Percentiles rank a stretch among this genome's conserved stretches.
phyloP scores from a whole-genome alignment of 2,113 vertebrate species.

The Sclerurus mexicanus region DNA sequence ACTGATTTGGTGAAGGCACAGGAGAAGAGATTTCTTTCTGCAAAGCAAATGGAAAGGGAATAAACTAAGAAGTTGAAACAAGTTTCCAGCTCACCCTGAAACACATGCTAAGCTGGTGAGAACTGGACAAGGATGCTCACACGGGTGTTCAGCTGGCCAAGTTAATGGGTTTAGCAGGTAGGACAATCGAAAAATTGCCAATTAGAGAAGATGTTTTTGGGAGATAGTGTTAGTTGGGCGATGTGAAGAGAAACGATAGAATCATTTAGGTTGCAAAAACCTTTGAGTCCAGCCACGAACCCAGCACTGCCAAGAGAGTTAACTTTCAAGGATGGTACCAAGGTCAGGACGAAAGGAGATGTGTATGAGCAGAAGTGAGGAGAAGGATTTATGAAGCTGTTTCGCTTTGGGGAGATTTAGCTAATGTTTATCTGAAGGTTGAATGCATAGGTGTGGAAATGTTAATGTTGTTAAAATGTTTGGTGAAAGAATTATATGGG shows the following conservation, averaged over 20 bases:
- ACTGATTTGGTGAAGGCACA: neutral
- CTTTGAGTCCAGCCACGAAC: neutral
- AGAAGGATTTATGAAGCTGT: slow-evolving; percentile 2
- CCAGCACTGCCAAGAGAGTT: neutral
- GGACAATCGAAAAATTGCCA: neutral
- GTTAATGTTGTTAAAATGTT: neutral
- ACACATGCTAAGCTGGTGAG: neutral
- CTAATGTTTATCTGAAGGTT: neutral
- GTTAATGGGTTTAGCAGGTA: neutral
- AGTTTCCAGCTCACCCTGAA: neutral
- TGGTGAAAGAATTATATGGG: neutral
- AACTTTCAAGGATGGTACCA: neutral
- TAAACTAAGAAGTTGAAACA: neutral
- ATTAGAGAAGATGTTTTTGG: neutral
- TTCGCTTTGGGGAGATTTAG: neutral
- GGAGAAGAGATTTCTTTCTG: neutral
- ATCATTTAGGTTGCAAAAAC: neutral
- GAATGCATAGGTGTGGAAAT: neutral
- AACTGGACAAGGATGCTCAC: neutral
- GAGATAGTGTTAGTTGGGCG: neutral
- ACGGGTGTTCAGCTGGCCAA: neutral
- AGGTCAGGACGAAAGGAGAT: neutral
- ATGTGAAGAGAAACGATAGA: neutral
- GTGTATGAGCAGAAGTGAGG: neutral
- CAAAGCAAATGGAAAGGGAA: neutral